These are phyloP conservation scores for Spodoptera littoralis DNA, from an alignment of 2,888 invertebrate genomes.

Conservation along the genomic window DNA sequence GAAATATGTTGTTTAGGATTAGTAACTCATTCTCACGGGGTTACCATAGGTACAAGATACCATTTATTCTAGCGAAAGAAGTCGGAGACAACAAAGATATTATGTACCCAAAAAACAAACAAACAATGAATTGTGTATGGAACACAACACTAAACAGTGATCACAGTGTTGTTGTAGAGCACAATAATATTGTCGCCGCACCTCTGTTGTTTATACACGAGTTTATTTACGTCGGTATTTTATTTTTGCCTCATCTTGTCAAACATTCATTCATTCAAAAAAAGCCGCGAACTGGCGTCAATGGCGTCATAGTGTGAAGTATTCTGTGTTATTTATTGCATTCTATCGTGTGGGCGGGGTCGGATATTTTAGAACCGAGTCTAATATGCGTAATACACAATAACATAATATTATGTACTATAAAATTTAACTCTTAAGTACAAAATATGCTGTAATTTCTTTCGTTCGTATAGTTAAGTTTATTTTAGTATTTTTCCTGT, in stretches of 20 bases:
- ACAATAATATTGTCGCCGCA: constrained; percentile 38
- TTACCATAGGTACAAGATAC: no score
- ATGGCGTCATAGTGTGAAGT: no score
- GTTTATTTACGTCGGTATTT: constrained; percentile 40
- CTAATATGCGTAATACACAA: not conserved
- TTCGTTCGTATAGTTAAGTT: not conserved
- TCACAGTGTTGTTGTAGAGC: constrained; percentile 10
- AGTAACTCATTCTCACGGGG: no score
- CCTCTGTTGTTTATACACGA: constrained; percentile 28
- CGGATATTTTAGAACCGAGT: not conserved
- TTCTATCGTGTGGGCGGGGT: constrained; percentile 5
- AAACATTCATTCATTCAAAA: constrained; percentile 46
- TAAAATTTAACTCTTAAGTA: no score
- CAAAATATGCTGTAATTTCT: no score
- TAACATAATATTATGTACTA: no score
- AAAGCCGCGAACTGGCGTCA: constrained; percentile 19
- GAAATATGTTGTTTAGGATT: no score
- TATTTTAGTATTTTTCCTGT: not conserved
- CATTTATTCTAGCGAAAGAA: no score
- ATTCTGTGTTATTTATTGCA: constrained; percentile 6
- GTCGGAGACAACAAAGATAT: no score
- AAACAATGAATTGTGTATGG: no score
- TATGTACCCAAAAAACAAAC: no score
- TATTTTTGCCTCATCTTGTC: constrained; percentile 41
- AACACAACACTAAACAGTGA: no score